Base-by-base conservation (phyloP, 1,140 invertebrate species). In the Heterodera schachtii region DNA sequence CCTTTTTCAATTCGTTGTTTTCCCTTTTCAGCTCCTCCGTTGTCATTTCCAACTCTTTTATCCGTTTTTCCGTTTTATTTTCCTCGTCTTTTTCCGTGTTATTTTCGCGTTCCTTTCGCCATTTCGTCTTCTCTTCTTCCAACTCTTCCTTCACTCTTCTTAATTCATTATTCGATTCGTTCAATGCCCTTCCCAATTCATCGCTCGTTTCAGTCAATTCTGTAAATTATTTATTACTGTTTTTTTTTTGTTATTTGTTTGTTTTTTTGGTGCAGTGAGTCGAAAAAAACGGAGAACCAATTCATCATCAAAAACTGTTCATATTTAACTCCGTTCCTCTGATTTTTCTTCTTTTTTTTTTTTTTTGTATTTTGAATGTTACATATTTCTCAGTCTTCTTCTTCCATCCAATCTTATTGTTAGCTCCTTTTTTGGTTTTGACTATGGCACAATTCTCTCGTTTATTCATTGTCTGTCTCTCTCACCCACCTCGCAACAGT, bases 201-300 rank as follows among this genome's bases (percentile, higher is more conserved):
- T 81, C 80, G 3, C 44, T 78, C 19, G 77, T 78, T 49, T 78
- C 77, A 52, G 77, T 78, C 44, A 78, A 41, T 78, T 78, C 77
- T 78, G 3, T 31, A 78, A 49, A 7, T 11, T 31, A 31, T 31
- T 11, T 31, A 31, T 31, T 31, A 31, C 31, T 31, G 31, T 31
- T 31, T 31, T 31, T 31, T 31, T 31, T n/a, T n/a, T n/a, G n/a
- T n/a, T n/a, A n/a, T n/a, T n/a, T 31, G 31, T 31, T 31, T 31
- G 31, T 31, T 31, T 31, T 31, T 31, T 31, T 31, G 31, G 31
- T 31, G 31, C 31, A 1, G 31, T 31, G 31, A 31, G 31, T 31
- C 31, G 31, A 31, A 31, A 31, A 31, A 31, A 31, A 31, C 31
- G 31, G 31, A 31, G 31, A 31, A 31, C 31, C 31, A 31, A 31